These are phyloP conservation scores for Enteromius radiatus DNA, from an alignment of 2,797 vertebrate genomes.

Conservation along the genomic window DNA sequence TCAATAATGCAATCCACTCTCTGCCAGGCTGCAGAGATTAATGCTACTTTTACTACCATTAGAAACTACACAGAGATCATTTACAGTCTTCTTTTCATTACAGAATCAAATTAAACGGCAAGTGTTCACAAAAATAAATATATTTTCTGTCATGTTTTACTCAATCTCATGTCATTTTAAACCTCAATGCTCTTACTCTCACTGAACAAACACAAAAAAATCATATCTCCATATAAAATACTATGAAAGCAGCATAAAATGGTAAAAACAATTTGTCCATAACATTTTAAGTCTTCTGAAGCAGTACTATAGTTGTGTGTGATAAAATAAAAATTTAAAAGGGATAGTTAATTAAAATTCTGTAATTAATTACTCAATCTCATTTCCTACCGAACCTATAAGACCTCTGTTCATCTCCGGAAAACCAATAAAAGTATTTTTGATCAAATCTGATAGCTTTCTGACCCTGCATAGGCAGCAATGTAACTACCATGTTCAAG, in stretches of 20 bases:
- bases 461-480: too few species aligned
- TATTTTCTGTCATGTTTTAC: constrained; percentile 6
- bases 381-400: too few species aligned
- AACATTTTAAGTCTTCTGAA: not conserved
- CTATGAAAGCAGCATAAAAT: not conserved
- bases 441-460: not conserved
- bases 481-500: too few species aligned
- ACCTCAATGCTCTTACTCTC: not conserved
- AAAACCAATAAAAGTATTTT: too few species aligned
- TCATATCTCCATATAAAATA: not conserved
- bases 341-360: too few species aligned
- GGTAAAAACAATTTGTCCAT: not conserved
- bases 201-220: not conserved
- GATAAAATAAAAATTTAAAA: not conserved
- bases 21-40: constrained; percentile 49
- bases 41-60: constrained; percentile 38
- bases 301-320: not conserved
- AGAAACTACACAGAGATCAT: constrained; percentile 18
- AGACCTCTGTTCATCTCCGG: too few species aligned
- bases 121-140: not conserved
- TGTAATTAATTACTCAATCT: too few species aligned
- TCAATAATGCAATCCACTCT: constrained; percentile 58
- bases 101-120: not conserved
- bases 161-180: not conserved
- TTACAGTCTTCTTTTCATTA: constrained; percentile 4